Evolutionary conservation across 2,797 vertebrate genomes (phyloP), one percentile per base, ranked within the genome.

Genomic region (Melanotaenia pygmaea): DNA sequence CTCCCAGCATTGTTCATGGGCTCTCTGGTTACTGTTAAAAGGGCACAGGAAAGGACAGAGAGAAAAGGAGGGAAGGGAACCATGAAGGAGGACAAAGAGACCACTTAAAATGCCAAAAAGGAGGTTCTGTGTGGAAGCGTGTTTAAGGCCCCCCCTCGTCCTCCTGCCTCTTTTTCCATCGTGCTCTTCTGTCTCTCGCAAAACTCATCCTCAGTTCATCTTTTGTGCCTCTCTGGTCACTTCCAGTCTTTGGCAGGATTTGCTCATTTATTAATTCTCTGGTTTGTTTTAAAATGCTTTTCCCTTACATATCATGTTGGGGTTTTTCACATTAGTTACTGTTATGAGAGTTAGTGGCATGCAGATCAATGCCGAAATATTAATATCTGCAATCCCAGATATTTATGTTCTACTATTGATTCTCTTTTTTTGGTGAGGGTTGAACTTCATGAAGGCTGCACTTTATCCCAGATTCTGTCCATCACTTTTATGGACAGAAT

Each of bases 11-110:
- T 73, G 88, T 87, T 74, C 72, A 80, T 57, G 67, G 75, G 80
- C 80, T 91, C 89, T 92, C 92, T 80, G 81, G 90, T 92, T 93
- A 75, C 92, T 84, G 86, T 76, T 90, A 89, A 93, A 90, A 92
- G 90, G 89, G 69, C 74, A 11, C 83, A 35, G 85, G 81, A 91
- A 88, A 89, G 85, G 86, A 59, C 74, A 12, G 72, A 47, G 68
- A 76, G 85, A 85, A 88, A 84, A 81, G 79, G 80, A 86, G 80
- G 78, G 84, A 85, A 77, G 74, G 81, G 81, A 70, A 86, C 85
- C 82, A 74, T 85, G 86, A 85, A 85, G 74, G 59, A 43, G 77
- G 77, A 92, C 88, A 92, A 92, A 89, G 87, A 74, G 47, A 76
- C 81, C 89, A 89, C 89, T 92, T 92, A 89, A 91, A 89, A 82